Evolutionary conservation across 2,797 vertebrate genomes (phyloP), one percentile per base, ranked within the genome.

Genomic region (Thaleichthys pacificus): DNA sequence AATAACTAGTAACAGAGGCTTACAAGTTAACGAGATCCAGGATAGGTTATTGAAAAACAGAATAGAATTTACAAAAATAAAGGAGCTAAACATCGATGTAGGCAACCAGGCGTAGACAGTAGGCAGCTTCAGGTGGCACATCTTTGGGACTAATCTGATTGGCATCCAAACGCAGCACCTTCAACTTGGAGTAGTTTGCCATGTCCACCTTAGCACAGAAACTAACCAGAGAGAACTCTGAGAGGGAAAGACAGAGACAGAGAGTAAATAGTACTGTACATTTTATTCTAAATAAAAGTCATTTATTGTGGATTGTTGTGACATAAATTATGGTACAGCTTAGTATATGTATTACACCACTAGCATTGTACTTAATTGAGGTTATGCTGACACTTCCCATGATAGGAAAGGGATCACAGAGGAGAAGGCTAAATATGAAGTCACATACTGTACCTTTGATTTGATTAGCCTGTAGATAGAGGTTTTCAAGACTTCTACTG

Each of bases 391-490:
- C 6, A 22, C n/a, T 58, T 8, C 22, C 24, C 42, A 71, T 17
- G 12, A 42, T 12, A 28, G 5, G 58, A 19, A 47, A 47, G 11
- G 0, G 7, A 8, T 42, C 17, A 28, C 17, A 49, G 26, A 60
- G 22, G 26, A 30, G n/a, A 61, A 56, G n/a, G 47, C 26, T 1
- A 49, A 22, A 47, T n/a, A 30, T 4, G 4, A 4, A 61, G 8
- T n/a, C 24, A 32, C 17, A 51, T 11, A 1, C 91, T 94, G 92
- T 93, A 99, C 97, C 97, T 94, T 95, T 95, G 82, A 99, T 97
- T 84, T 93, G 81, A 89, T 99, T 99, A 88, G 95, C 97, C 79
- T 99, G 95, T 69, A 99, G 87, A 87, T 99, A 99, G 83, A 98
- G 95, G 83, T 98, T 96, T 89, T 98, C 96, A 19, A 99, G 93